A percentile compares a stretch with the other conserved stretches of the same genome.
phyloP scores from a whole-genome alignment of 1,140 invertebrate species.

The Drosophila neocordata region DNA sequence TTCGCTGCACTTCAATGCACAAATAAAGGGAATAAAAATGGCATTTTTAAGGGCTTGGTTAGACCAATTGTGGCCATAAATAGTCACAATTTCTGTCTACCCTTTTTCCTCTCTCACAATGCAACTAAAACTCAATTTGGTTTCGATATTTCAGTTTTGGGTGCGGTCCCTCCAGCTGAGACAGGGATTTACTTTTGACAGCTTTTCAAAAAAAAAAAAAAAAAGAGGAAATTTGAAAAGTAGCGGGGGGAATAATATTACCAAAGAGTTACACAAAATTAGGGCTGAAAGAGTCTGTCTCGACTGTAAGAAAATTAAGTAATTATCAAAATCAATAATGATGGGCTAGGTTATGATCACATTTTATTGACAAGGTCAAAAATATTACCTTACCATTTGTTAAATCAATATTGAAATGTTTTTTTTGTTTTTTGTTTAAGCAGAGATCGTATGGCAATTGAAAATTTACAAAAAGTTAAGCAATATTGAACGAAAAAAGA shows the following conservation, averaged over 20 bases:
- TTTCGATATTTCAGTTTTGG: conserved; percentile 49
- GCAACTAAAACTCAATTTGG: neutral
- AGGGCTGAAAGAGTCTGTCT: neutral
- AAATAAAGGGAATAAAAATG: conserved; percentile 36
- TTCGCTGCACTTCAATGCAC: conserved; percentile 61
- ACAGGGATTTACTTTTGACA: conserved; percentile 49
- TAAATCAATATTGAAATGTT: neutral
- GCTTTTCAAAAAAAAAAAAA: conserved; percentile 21
- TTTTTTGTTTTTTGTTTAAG: neutral
- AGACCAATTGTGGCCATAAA: conserved; percentile 60
- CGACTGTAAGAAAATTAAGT: conserved; percentile 2
- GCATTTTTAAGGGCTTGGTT: conserved; percentile 62
- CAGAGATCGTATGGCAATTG: neutral
- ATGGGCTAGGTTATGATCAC: conserved; percentile 5
- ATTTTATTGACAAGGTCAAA: conserved; percentile 5
- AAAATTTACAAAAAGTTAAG: neutral
- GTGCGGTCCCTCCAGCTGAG: conserved; percentile 40
- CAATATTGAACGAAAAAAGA: too few species aligned
- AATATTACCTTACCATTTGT: neutral
- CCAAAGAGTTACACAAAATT: neutral
- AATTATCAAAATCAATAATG: conserved; percentile 1
- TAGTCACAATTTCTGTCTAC: conserved; percentile 21
- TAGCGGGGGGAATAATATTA: neutral
- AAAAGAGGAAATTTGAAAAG: neutral
- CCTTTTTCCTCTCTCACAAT: neutral